phyloP scores from a whole-genome alignment of 2,888 invertebrate species.

The Arctia plantaginis region DNA sequence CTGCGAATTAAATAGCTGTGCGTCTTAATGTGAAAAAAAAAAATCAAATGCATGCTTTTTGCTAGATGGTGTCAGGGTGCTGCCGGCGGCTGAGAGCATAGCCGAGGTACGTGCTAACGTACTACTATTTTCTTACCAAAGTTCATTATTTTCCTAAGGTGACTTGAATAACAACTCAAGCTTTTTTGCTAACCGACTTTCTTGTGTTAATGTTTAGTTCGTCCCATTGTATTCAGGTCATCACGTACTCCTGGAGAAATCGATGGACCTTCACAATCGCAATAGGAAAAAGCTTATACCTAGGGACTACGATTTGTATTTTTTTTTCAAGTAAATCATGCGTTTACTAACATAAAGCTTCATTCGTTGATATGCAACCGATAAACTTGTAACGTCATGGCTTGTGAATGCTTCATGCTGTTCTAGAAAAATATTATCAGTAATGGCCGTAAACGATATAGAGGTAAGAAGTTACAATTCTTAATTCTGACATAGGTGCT shows the following conservation, averaged over 20 bases:
- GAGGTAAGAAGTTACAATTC: too few species aligned
- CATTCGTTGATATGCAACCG: too few species aligned
- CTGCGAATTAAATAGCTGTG: slow-evolving; percentile 78
- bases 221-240: not conserved
- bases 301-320: not conserved
- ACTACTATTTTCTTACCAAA: slow-evolving; percentile 16
- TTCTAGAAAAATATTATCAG: too few species aligned
- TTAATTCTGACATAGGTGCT: not conserved
- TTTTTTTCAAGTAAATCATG: too few species aligned
- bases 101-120: slow-evolving; percentile 52
- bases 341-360: too few species aligned
- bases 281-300: not conserved
- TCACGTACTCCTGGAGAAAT: not conserved
- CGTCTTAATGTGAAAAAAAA: slow-evolving; percentile 65
- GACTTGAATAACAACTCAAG: not conserved
- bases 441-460: too few species aligned
- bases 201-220: not conserved
- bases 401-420: too few species aligned
- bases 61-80: slow-evolving; percentile 69
- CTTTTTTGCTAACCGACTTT: not conserved
- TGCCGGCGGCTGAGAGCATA: slow-evolving; percentile 33
- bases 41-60: slow-evolving; percentile 75
- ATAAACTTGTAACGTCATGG: too few species aligned
- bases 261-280: not conserved
- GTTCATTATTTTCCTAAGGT: slow-evolving; percentile 19